A percentile compares a stretch with the other conserved stretches of the same genome.
Evolutionary conservation across 2,113 vertebrate genomes (phyloP).

Genomic region (Anarhynchus alexandrinus): DNA sequence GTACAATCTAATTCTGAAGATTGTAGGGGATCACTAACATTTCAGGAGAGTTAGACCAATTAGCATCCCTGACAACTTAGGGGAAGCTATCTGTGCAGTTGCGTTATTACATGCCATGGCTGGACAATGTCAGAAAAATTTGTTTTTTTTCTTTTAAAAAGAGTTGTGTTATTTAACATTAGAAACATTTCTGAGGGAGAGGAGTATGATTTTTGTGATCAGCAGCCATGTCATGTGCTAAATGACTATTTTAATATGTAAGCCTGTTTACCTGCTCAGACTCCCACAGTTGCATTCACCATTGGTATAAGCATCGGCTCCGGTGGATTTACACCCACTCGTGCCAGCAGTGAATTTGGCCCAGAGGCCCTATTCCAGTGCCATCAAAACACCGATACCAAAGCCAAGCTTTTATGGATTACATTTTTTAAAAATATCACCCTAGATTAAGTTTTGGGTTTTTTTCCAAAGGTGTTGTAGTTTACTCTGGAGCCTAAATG

Average conservation of each 20-base stretch:
- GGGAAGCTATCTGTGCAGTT: neutral
- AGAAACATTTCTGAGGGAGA: neutral
- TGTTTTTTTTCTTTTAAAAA: neutral
- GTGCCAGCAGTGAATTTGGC: conserved; percentile 5
- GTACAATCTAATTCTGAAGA: neutral
- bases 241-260: neutral
- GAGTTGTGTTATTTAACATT: neutral
- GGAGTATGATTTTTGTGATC: neutral
- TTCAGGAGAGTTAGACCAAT: neutral
- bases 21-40: neutral
- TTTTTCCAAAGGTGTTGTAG: neutral
- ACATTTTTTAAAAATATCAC: neutral
- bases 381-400: neutral
- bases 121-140: neutral
- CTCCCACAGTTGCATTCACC: conserved; percentile 27
- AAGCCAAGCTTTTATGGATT: neutral
- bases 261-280: conserved; percentile 50
- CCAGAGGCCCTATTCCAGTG: neutral
- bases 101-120: neutral
- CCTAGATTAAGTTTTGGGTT: neutral
- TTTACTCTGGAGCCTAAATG: neutral
- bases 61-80: neutral
- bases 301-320: neutral
- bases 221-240: neutral
- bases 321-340: neutral